Base-by-base conservation (phyloP, 2,888 invertebrate genomes). In the Platypus cylindrus region DNA sequence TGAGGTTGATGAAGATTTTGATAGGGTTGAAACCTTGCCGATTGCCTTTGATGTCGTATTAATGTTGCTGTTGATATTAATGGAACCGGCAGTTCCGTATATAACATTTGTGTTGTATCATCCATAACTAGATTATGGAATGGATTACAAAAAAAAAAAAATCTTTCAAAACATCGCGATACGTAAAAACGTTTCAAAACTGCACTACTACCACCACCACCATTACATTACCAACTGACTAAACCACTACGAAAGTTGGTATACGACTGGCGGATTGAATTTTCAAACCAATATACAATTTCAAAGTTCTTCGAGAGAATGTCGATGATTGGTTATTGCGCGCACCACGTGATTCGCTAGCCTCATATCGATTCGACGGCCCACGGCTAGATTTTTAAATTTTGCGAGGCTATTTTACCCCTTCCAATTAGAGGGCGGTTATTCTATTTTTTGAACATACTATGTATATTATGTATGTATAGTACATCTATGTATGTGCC, bases 351-450 rank as follows among this genome's bases (percentile, higher is more conserved):
- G 78, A 73, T 67, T 47, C 40, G 45, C 50, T 52, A 56, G 58
- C 55, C 68, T 70, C 70, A 71, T 78, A 78, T 78, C 74, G 78
- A 78, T 78, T 78, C 76, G 75, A 73, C 72, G 70, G 70, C 71
- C 70, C 70, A 74, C 76, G 77, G 77, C 77, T 77, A 77, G 75
- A 78, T 78, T 78, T 78, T 78, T 77, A 78, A 78, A 71, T 77
- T 76, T 62, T 53, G 53, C 53, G 54, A 53, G 58, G 54, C 49
- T 50, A 52, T 43, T 47, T 42, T 47, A 45, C 61, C 59, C 49
- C 44, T 46, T 32, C 47, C 41, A 29, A 39, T 39, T 48, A 38
- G 48, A 53, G 58, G 49, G 48, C 49, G 49, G 48, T 40, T 49
- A n/a, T 47, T 43, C 40, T 15, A 32, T 37, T 37, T 34, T 16